Evolutionary conservation across 2,888 invertebrate genomes (phyloP).

Genomic region (Frankliniella fusca): DNA sequence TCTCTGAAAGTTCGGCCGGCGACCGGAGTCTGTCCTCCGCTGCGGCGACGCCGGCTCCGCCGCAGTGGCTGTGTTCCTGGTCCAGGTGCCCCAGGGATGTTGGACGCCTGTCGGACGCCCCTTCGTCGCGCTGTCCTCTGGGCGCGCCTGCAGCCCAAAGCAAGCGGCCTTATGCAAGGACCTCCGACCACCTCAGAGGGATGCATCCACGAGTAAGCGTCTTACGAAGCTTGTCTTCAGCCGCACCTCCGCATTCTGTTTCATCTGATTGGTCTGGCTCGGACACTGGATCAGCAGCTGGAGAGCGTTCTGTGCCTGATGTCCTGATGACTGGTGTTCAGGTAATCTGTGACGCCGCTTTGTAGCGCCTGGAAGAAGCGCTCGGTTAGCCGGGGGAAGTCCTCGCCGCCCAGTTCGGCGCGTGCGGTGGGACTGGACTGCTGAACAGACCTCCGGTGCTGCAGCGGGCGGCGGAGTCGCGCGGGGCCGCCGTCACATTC

Average conservation of each 20-base stretch:
- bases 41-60: neutral
- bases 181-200: no score
- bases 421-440: neutral
- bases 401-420: neutral
- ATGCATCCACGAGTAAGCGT: no score
- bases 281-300: neutral
- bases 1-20: neutral
- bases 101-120: neutral
- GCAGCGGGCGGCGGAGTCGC: no score
- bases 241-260: no score
- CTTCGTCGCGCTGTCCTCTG: neutral
- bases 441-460: neutral
- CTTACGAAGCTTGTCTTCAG: no score
- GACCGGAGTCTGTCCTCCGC: neutral
- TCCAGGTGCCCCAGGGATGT: no score
- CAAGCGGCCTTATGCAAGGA: neutral
- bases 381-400: neutral
- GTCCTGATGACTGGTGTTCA: neutral
- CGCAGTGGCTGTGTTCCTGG: neutral
- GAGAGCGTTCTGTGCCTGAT: neutral
- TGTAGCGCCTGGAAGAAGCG: constrained; percentile 20
- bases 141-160: neutral
- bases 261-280: no score
- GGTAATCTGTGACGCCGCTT: constrained; percentile 17
- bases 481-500: no score